Evolutionary conservation across 2,888 invertebrate genomes (phyloP), one percentile per base, ranked within the genome.

Genomic region (Ochropleura plecta): DNA sequence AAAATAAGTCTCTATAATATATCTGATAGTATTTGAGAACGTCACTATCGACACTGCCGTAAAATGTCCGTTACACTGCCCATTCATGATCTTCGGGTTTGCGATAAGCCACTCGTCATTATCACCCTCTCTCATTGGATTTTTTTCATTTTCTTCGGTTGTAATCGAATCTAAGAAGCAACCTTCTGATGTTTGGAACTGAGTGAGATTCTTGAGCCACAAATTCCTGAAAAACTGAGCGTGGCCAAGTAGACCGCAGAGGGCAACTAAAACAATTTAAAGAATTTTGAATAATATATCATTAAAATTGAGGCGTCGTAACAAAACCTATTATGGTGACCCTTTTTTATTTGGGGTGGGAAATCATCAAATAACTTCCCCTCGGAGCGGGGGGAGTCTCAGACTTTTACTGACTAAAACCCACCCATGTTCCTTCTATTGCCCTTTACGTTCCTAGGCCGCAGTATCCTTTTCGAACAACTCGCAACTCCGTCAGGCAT

Each of bases 181-280:
- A 3, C 94, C 94, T 30, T 77, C 55, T 0, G 77, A 14, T 1
- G 90, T 90, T 84, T 94, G 93, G 62, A 74, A 89, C 0, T 66
- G 75, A 0, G 91, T 73, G 1, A 92, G 73, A 14, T 83, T 80
- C 12, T 65, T 60, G n/a, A 94, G 62, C 94, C 94, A 94, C 0
- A 83, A 66, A 0, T 88, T 86, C 8, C 87, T 89, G 1, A 92
- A 67, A 74, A 94, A 93, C n/a, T 92, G 85, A 0, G 83, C 82
- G 71, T 93, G 88, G 0, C 94, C 94, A 3, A 88, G 83, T 9
- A 93, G 48, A 10, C 86, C 70, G 85, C 94, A 94, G 3, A 94
- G 80, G 14, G 84, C 67, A 5, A 93, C 94, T 94, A 89, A 44
- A 89, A 90, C 48, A 72, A 44, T 44, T 57, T 0, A 59, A 53